Percentiles rank a stretch among this genome's conserved stretches.
Conservation (phyloP, 2,113 vertebrate species). For the Anhinga anhinga region DNA sequence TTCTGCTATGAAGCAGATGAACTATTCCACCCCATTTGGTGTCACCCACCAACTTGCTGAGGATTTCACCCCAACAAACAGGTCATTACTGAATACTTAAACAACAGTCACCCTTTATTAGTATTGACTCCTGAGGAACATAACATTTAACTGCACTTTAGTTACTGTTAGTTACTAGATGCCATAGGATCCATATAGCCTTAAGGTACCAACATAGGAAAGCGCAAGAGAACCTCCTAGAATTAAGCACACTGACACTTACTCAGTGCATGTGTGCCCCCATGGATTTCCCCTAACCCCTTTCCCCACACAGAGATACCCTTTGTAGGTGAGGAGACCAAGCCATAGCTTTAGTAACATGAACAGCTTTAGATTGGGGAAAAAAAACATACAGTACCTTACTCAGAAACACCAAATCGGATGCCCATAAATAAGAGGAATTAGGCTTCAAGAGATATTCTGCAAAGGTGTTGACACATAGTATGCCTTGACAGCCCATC, state of each 20-base stretch:
- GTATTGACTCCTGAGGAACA: accelerated
- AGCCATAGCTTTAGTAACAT: neutral
- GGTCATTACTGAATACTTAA: neutral
- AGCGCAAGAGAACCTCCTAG: neutral
- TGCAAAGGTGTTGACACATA: slow-evolving; percentile 53
- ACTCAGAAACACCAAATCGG: slow-evolving; percentile 24
- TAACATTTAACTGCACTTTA: neutral
- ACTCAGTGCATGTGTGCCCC: neutral
- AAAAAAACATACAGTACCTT: neutral
- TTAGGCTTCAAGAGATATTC: slow-evolving; percentile 31
- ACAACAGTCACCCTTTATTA: neutral
- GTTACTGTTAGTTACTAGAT: neutral
- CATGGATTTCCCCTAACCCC: neutral
- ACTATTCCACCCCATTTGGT: neutral
- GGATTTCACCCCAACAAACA: neutral
- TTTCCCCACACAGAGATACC: too few relatives aligned
- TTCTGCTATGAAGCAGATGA: neutral
- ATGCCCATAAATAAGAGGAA: slow-evolving; percentile 50
- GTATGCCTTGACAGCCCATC: slow-evolving; percentile 55
- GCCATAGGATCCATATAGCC: neutral
- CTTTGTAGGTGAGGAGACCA: neutral
- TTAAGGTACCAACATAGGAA: neutral
- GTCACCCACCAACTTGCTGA: neutral
- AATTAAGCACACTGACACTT: neutral
- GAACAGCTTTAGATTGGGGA: neutral